These are phyloP conservation scores for Dinomys branickii DNA, from an alignment of 2,113 vertebrate species.

Conservation along the genomic window DNA sequence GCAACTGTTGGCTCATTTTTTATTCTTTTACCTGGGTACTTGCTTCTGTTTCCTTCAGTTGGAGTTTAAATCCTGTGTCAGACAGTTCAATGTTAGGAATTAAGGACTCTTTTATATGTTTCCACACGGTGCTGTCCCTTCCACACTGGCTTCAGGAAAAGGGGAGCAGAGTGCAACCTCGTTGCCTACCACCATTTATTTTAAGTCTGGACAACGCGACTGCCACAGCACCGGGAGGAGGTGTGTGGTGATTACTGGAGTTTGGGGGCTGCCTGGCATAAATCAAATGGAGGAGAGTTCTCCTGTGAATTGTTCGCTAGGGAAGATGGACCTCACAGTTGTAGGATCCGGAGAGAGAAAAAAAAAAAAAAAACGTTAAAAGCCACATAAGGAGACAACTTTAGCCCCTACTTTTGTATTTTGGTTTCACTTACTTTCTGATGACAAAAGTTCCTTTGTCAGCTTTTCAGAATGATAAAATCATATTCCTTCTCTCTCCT, in stretches of 20 bases:
- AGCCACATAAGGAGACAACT: not conserved
- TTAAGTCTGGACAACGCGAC: not conserved
- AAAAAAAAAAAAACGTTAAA: not conserved
- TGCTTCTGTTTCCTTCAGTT: not conserved
- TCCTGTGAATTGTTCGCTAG: not conserved
- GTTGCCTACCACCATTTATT: not conserved
- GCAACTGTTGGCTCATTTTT: not conserved
- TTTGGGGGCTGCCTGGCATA: not conserved
- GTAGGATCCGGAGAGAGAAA: not conserved
- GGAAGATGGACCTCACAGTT: conserved; percentile 16
- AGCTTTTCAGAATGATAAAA: not conserved
- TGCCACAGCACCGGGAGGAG: not conserved
- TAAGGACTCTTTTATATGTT: not conserved
- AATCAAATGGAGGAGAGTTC: conserved; percentile 12
- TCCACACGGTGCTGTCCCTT: not conserved
- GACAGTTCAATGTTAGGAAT: not conserved
- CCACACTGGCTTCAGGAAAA: not conserved
- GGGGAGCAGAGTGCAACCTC: not conserved
- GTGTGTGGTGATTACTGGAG: not conserved
- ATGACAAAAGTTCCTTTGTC: conserved; percentile 3
- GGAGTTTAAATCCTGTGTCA: not conserved
- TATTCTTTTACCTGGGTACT: not conserved
- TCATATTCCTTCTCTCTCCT: not conserved
- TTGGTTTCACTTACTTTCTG: not conserved
- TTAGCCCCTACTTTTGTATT: conserved; percentile 32